phyloP scores from a whole-genome alignment of 64 coral and sea anemone species.

The Actinia equina region DNA sequence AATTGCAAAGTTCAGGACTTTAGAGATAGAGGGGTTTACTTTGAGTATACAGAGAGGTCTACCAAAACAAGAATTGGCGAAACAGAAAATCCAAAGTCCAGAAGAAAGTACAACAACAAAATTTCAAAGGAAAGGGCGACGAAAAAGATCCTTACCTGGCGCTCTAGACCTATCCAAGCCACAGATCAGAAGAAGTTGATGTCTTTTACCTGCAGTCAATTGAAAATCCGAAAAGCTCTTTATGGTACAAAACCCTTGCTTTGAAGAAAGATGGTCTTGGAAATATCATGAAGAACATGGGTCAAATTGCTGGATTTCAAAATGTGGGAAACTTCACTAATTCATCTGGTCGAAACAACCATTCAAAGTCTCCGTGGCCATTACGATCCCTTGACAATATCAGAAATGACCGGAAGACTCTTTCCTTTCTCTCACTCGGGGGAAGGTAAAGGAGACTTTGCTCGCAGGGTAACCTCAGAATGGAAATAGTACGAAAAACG shows the following conservation, averaged over 20 bases:
- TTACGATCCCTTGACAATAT: conserved; percentile 34
- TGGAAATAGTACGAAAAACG: too few species aligned
- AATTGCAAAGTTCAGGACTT: conserved; percentile 8
- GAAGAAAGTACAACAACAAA: conserved; percentile 60
- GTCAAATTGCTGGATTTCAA: not conserved
- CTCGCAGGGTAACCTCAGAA: too few species aligned
- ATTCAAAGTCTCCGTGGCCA: conserved; percentile 16
- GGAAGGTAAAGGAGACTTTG: too few species aligned
- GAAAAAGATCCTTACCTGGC: conserved; percentile 15
- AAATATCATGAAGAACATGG: conserved; percentile 36
- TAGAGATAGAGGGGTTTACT: not conserved
- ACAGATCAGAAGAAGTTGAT: conserved; percentile 10
- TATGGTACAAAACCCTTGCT: conserved; percentile 31
- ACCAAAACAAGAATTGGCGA: conserved; percentile 19
- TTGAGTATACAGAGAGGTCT: conserved; percentile 28
- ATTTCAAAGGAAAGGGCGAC: conserved; percentile 15
- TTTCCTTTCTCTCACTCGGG: too few species aligned
- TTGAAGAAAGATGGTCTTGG: not conserved
- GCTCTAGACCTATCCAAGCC: conserved; percentile 9
- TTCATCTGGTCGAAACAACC: conserved; percentile 33
- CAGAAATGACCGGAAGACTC: conserved; percentile 21
- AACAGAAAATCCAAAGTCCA: conserved; percentile 12
- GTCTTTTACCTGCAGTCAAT: conserved; percentile 36
- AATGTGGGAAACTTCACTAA: conserved; percentile 40
- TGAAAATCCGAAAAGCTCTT: conserved; percentile 15